Evolutionary conservation across 2,113 vertebrate species (phyloP), one percentile per base, ranked within the genome.

Genomic region (Proteles cristata): DNA sequence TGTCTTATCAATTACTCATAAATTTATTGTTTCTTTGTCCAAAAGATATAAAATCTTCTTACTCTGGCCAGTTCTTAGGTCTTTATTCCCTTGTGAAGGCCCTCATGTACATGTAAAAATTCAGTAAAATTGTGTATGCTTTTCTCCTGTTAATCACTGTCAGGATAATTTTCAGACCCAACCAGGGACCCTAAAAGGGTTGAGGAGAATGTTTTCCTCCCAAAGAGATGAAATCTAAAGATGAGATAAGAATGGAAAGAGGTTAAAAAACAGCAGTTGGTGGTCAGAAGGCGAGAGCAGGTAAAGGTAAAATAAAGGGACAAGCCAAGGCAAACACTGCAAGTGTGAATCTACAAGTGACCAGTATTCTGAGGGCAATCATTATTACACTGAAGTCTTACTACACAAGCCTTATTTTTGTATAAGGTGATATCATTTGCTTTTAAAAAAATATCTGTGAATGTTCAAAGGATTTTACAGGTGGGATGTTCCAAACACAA

Each of bases 91-190:
- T 84, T 35, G 33, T 48, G 25, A 74, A 93, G 69, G 11, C 26
- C 35, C 17, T 25, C 17, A 71, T 35, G 4, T 80, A 81, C 11
- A 88, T 48, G 63, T 88, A n/a, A 94, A 88, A 76, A 71, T n/a
- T 48, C 63, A 88, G 45, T 71, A 61, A 71, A 69, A 71, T 61
- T 61, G 28, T 88, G 50, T 69, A 35, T 61, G 84, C 25, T 88
- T 79, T 94, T 88, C 53, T 88, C 76, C 84, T 80, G 23, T 63
- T 94, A 88, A 68, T 43, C 5, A 66, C 61, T 63, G 35, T 69
- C 74, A 81, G 11, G 31, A 88, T 88, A 88, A 81, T 71, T 81
- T 94, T 94, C 39, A 81, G 74, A 81, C 31, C 23, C 50, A 94
- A 74, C 35, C 74, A 48, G 31, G 43, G 23, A 80, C 50, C 3